These are phyloP conservation scores for Pseudoips prasinana DNA, from an alignment of 2,888 invertebrate species.

Conservation along the genomic window DNA sequence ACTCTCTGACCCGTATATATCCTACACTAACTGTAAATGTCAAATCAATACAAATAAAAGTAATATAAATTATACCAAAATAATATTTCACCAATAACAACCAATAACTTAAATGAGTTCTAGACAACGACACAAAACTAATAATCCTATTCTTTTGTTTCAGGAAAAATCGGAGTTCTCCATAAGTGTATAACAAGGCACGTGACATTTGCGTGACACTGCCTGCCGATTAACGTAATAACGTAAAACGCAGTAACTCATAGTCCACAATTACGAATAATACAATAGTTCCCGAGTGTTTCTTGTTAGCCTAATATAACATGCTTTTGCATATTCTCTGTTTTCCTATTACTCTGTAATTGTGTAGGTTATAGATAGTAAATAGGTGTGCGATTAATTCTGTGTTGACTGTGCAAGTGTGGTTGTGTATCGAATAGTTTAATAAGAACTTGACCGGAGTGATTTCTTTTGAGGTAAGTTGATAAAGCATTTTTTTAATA, in stretches of 20 bases:
- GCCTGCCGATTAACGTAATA: conserved; percentile 36
- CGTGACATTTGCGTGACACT: conserved; percentile 62
- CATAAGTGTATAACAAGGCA: conserved; percentile 37
- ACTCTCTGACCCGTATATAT: too few relatives aligned
- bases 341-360: conserved; percentile 20
- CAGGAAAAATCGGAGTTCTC: conserved; percentile 34
- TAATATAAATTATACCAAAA: too few relatives aligned
- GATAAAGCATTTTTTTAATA: too few relatives aligned
- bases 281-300: conserved; percentile 27
- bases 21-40: too few relatives aligned
- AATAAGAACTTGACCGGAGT: too few relatives aligned
- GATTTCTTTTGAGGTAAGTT: too few relatives aligned
- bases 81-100: too few relatives aligned
- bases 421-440: conserved; percentile 22
- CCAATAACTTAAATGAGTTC: too few relatives aligned
- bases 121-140: conserved; percentile 4
- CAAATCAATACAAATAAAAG: too few relatives aligned
- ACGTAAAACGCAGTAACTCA: conserved; percentile 35
- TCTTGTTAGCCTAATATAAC: conserved; percentile 20
- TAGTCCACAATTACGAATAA: conserved; percentile 45
- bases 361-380: conserved; percentile 11
- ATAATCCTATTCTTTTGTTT: conserved; percentile 40
- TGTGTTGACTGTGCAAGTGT: conserved; percentile 25
- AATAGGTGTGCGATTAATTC: conserved; percentile 20
- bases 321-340: conserved; percentile 29